Conservation (phyloP, 2,113 vertebrate species). For the Bombycilla garrulus region DNA sequence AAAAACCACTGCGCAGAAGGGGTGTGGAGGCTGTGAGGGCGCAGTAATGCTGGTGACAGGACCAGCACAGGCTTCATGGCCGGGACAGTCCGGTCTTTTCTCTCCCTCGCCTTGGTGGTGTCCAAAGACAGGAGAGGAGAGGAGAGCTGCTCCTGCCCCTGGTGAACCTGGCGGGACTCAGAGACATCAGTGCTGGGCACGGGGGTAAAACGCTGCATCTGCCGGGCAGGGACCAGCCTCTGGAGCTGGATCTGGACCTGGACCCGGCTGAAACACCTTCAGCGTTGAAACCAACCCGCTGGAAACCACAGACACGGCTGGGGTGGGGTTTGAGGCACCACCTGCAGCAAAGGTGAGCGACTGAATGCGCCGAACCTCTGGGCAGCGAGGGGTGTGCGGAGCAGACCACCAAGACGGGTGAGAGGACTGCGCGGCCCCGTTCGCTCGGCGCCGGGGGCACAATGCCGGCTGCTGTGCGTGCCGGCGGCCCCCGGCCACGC, state of each 20-base stretch:
- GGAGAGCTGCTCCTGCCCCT: not conserved
- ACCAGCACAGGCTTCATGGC: not conserved
- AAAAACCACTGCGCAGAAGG: not conserved
- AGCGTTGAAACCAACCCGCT: not conserved
- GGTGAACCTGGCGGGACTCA: not conserved
- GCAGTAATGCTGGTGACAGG: not conserved
- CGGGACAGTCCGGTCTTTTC: fast-evolving
- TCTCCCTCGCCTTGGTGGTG: not conserved
- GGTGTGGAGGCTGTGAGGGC: not conserved
- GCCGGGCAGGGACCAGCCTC: not conserved
- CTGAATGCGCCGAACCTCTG: fast-evolving
- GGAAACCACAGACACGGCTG: not conserved
- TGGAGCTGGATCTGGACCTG: not conserved
- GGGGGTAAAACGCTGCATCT: not conserved
- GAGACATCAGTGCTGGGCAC: not conserved
- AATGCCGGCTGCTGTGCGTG: not conserved
- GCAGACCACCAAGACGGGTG: not conserved
- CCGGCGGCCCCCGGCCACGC: not conserved
- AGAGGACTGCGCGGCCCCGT: not conserved
- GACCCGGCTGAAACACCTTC: not conserved
- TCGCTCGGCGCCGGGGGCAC: not conserved
- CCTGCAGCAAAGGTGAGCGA: not conserved
- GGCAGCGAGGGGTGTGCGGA: not conserved
- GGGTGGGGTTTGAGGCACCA: not conserved
- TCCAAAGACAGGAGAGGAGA: not conserved